Conservation (phyloP, 2,113 vertebrate genomes). For the Motacilla alba region DNA sequence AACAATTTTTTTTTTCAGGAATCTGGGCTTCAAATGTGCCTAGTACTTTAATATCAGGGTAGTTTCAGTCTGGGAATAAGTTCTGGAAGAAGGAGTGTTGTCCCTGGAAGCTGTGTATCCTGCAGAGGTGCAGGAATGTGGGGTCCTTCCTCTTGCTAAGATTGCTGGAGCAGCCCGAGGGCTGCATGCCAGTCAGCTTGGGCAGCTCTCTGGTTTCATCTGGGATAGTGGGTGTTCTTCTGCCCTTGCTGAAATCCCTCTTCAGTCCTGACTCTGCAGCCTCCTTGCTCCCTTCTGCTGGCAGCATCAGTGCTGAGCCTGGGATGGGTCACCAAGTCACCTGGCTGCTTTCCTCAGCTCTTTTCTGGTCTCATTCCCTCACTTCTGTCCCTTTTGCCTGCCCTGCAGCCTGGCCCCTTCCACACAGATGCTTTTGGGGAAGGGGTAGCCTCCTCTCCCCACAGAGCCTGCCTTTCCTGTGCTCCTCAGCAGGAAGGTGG, state of each 20-base stretch:
- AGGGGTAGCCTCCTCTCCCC: rapidly evolving
- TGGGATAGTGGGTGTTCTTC: background rate
- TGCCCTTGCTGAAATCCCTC: background rate
- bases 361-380: background rate
- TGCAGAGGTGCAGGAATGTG: background rate
- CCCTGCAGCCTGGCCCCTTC: background rate
- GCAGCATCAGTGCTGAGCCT: background rate
- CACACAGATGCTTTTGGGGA: background rate
- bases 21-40: background rate
- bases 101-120: background rate
- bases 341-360: background rate
- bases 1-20: background rate
- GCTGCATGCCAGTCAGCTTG: rapidly evolving
- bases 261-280: background rate
- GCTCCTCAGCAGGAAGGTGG: background rate
- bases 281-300: background rate
- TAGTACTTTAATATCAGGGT: background rate
- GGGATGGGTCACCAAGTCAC: background rate
- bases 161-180: background rate
- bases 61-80: background rate
- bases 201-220: rapidly evolving
- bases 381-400: background rate
- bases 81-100: background rate
- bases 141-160: background rate
- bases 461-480: rapidly evolving